Evolutionary conservation across 2,888 invertebrate genomes (phyloP).

Genomic region (Erannis defoliaria): DNA sequence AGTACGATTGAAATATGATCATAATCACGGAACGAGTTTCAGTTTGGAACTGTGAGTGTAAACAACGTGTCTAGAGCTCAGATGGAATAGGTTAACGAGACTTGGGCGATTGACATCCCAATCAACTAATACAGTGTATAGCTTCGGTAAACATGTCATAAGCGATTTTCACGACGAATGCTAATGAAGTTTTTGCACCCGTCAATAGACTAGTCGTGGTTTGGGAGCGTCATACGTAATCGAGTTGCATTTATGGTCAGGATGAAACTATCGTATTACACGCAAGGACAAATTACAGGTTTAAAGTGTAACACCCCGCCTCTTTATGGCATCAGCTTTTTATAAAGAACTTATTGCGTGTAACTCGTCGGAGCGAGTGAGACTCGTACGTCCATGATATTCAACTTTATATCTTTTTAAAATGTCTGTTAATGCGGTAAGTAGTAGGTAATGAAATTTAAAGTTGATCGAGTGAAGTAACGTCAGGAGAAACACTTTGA

Average conservation of each 20-base stretch:
- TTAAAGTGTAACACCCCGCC: constrained; percentile 31
- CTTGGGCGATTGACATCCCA: constrained; percentile 64
- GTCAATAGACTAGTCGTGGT: constrained; percentile 34
- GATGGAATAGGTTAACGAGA: constrained; percentile 56
- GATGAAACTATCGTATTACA: constrained; percentile 36
- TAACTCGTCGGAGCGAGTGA: not conserved
- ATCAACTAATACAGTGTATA: constrained; percentile 40
- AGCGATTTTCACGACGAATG: constrained; percentile 47
- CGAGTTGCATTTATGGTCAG: constrained; percentile 27
- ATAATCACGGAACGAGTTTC: constrained; percentile 52
- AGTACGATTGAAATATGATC: constrained; percentile 60
- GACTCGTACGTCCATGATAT: constrained; percentile 12
- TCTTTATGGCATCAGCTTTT: constrained; percentile 15
- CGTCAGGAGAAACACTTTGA: constrained; percentile 33
- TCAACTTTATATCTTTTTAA: constrained; percentile 5
- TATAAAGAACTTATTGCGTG: constrained; percentile 5
- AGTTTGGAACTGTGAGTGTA: constrained; percentile 56
- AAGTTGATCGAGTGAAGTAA: constrained; percentile 28
- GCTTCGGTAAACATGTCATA: constrained; percentile 64
- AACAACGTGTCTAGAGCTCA: constrained; percentile 63
- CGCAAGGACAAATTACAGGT: constrained; percentile 33
- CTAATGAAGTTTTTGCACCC: constrained; percentile 43
- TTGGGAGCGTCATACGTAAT: constrained; percentile 13
- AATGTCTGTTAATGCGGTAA: constrained; percentile 26
- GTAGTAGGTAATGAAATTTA: constrained; percentile 18